Evolutionary conservation across 2,888 invertebrate species (phyloP).

Genomic region (Sinopyrophorus schimmeli): DNA sequence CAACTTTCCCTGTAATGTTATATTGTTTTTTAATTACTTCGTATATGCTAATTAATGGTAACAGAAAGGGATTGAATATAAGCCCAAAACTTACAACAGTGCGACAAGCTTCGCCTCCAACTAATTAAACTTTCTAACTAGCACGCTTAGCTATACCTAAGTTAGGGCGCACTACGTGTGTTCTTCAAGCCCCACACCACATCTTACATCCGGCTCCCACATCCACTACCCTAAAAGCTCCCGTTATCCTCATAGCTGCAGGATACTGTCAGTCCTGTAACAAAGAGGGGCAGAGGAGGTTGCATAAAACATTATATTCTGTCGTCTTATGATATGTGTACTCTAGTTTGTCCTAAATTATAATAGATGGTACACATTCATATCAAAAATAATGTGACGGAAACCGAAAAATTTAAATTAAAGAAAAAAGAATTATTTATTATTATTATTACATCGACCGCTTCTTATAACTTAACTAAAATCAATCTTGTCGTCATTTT

Average conservation of each 20-base stretch:
- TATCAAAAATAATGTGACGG: no score
- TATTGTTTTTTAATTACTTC: no score
- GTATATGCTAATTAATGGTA: slow-evolving; percentile 3
- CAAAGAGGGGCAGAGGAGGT: slow-evolving; percentile 28
- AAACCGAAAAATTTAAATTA: no score
- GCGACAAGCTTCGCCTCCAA: slow-evolving; percentile 53
- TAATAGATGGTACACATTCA: slow-evolving; percentile 28
- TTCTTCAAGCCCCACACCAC: slow-evolving; percentile 30
- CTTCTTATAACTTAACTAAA: no score
- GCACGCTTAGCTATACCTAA: slow-evolving; percentile 51
- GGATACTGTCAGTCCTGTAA: slow-evolving; percentile 51
- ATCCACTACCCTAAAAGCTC: slow-evolving; percentile 34
- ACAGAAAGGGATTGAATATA: slow-evolving; percentile 35
- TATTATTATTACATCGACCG: no score
- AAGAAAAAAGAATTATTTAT: no score
- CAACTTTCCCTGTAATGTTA: no score
- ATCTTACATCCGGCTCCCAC: slow-evolving; percentile 32
- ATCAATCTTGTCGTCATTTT: no score
- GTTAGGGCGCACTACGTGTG: slow-evolving; percentile 39
- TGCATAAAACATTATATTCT: slow-evolving; percentile 36
- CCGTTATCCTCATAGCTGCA: slow-evolving; percentile 50
- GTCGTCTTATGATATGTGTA: slow-evolving; percentile 43
- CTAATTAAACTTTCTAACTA: slow-evolving; percentile 58
- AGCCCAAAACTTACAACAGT: slow-evolving; percentile 51
- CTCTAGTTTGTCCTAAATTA: slow-evolving; percentile 35